Conservation (phyloP, 1,140 invertebrate species). For the Mya arenaria region DNA sequence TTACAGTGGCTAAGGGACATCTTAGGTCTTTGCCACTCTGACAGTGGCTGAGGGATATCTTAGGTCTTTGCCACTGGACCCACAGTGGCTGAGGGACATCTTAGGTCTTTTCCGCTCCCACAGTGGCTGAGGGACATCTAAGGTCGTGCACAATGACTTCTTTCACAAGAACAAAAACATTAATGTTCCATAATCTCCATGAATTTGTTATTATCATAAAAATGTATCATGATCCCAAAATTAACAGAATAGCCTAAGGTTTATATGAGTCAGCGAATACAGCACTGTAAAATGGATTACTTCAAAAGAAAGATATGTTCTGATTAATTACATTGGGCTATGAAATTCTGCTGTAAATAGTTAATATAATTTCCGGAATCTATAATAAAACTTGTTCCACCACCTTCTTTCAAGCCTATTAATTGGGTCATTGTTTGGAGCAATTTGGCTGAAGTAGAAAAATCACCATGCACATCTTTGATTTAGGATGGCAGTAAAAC, state of each 20-base stretch:
- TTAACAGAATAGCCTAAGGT: constrained; percentile 24
- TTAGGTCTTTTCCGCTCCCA: no score
- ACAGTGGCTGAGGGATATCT: no score
- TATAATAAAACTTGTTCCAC: not conserved
- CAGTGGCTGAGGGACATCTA: no score
- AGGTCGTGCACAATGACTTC: constrained; percentile 12
- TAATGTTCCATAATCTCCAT: constrained; percentile 6
- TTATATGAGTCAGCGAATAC: constrained; percentile 8
- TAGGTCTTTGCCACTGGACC: no score
- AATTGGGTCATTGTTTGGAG: constrained; percentile 33
- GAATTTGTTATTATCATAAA: constrained; percentile 36
- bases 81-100: no score
- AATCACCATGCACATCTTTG: no score
- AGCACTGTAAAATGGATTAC: constrained; percentile 12
- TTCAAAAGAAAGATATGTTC: constrained; percentile 7
- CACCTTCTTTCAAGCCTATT: constrained; percentile 4
- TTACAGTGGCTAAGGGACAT: no score
- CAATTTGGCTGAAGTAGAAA: no score
- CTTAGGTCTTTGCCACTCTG: no score
- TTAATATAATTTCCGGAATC: constrained; percentile 26
- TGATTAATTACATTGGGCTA: constrained; percentile 17
- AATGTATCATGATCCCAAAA: constrained; percentile 12
- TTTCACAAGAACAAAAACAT: constrained; percentile 30
- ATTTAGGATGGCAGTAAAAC: no score
- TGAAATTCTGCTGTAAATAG: constrained; percentile 11